Conservation (phyloP, 2,113 vertebrate genomes). For the Oenanthe oenanthe region DNA sequence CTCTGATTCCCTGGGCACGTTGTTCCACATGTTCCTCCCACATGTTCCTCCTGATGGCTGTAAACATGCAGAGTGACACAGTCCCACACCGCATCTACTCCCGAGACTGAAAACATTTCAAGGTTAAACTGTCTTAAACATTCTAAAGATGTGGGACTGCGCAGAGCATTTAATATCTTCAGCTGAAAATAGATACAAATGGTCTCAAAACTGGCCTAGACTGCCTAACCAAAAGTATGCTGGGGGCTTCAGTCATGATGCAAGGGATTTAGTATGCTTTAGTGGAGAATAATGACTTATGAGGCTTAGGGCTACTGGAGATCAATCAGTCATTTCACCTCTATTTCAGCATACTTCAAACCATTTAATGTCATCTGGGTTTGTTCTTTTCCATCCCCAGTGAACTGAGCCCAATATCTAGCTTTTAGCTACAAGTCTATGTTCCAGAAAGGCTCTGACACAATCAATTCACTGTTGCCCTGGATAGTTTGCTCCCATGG, state of each 20-base stretch:
- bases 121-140: not conserved
- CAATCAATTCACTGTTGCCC: not conserved
- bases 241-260: not conserved
- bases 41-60: not conserved
- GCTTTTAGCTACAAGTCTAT: not conserved
- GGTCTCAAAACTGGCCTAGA: not conserved
- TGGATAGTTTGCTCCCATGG: not conserved
- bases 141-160: not conserved
- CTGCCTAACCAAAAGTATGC: not conserved
- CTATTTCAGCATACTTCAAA: not conserved
- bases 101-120: not conserved
- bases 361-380: not conserved
- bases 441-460: not conserved
- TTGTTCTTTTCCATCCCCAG: too few species aligned
- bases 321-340: not conserved
- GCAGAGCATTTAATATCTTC: not conserved
- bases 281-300: not conserved
- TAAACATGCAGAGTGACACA: not conserved
- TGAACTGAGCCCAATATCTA: not conserved
- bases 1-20: not conserved
- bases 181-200: not conserved
- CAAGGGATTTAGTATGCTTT: not conserved
- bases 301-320: not conserved
- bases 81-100: not conserved
- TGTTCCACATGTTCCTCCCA: not conserved